Base-by-base conservation (phyloP, 1,140 invertebrate species). In the Melanaphis sacchari region DNA sequence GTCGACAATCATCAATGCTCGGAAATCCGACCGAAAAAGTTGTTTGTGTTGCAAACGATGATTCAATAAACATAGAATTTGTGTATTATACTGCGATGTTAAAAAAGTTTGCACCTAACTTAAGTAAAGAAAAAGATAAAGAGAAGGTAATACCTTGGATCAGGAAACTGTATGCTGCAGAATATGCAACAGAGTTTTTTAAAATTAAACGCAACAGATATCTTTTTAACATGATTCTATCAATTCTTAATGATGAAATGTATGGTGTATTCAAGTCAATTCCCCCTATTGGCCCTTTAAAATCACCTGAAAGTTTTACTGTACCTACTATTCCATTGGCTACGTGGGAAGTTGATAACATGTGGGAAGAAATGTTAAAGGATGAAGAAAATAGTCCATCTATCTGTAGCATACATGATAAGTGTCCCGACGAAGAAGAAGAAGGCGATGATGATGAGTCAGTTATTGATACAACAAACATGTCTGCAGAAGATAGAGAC, bases 201-300 rank as follows among this genome's bases (percentile, higher is more conserved):
- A 93, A 94, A n/a, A 94, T 94, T 41, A 95, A 95, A 76, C 93
- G 94, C 9, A 95, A 95, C 85, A 94, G 94, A 89, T 95, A 94
- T 93, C 91, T 94, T 36, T 94, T 94, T 1, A 93, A 93, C 2
- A 93, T 94, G 24, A 94, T 94, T 2, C 84, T 94, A 5, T 94
- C 94, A 43, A 94, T 95, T 93, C 94, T 95, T 22, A 94, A 94
- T 46, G 94, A 94, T 90, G 94, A 95, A 76, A 90, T 94, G 93
- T 88, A 43, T 40, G 94, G 94, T 26, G 81, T 94, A 5, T 94
- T 95, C 31, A 93, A 92, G 8, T 40, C 94, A 0, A 91, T 85
- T 88, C 94, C 94, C 54, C 94, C 94, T 2, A 26, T 40, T 36
- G 94, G 94, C 26, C 90, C 94, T 0, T 87, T 94, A 9, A 93